Evolutionary conservation across 2,797 vertebrate species (phyloP), one percentile per base, ranked within the genome.

Genomic region (Hyperoplus lanceolatus): DNA sequence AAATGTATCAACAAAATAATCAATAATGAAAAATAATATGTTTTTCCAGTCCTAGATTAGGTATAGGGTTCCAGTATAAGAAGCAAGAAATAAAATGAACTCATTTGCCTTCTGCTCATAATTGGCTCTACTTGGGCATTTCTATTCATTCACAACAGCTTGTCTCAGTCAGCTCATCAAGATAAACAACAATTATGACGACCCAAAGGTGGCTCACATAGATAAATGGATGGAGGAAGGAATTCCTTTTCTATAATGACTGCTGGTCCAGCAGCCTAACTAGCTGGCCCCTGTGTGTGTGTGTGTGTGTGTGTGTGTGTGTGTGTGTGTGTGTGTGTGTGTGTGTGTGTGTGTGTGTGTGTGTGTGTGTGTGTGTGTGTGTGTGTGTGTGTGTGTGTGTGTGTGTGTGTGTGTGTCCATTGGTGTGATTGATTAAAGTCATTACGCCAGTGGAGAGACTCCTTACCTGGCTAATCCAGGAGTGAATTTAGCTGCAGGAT

Each of bases 351-450:
- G 43, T 70, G 57, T 46, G 14, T 70, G 67, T 62, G 67, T 81
- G 38, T 87, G 65, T 57, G 84, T 75, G 86, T 61, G 69, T 81
- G 36, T 87, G 64, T 59, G 84, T 74, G 85, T 56, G 54, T 56
- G 29, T 53, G 51, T 53, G 51, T 53, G 21, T 55, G 53, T 55
- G 53, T 55, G 11, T 55, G 53, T 29, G 18, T 21, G 18, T 21
- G 51, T 11, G 18, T 54, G 8, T 54, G 51, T 54, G 51, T 54
- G 67, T 81, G 38, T 86, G 65, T 57, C 82, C 75, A 83, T 85
- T 49, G 59, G 36, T 54, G 83, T 95, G 93, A 95, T 95, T 95
- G 94, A 95, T 95, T 91, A 92, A 87, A 90, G 92, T 94, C 91
- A 95, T 95, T 95, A 94, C 62, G 39, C 73, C 63, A 80, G 85